phyloP scores from a whole-genome alignment of 2,113 vertebrate species.

The Malaclemys terrapin region DNA sequence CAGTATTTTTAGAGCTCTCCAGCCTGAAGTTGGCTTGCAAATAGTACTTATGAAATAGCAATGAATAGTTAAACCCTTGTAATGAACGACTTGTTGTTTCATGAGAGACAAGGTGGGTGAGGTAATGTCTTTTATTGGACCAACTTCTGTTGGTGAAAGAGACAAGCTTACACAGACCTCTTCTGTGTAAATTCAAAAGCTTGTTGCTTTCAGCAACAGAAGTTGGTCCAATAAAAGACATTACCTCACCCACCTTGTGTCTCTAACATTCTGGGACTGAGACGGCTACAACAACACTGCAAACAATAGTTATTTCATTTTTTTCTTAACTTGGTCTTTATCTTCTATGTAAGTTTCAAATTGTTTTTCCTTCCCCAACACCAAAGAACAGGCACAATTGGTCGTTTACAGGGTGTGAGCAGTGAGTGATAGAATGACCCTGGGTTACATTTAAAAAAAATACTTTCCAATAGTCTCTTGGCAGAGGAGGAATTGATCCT shows the following conservation, averaged over 20 bases:
- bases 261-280: not conserved
- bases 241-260: not conserved
- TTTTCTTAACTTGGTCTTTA: not conserved
- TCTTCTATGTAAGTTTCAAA: not conserved
- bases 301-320: not conserved
- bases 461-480: not conserved
- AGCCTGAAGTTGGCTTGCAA: not conserved
- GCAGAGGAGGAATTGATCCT: not conserved
- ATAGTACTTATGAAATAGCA: not conserved
- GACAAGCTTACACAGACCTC: not conserved
- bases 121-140: not conserved
- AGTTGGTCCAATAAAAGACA: not conserved
- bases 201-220: not conserved
- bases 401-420: not conserved
- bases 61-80: not conserved
- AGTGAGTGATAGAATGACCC: not conserved
- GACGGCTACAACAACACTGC: not conserved
- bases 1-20: not conserved
- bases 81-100: not conserved
- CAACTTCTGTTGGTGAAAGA: not conserved
- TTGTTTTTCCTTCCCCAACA: not conserved
- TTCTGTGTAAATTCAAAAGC: not conserved
- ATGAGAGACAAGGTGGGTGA: not conserved
- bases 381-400: not conserved
- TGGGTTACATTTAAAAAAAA: not conserved